Percentiles rank a stretch among this genome's conserved stretches.
Conservation (phyloP, 64 coral and sea anemone species). For the Pocillopora verrucosa region DNA sequence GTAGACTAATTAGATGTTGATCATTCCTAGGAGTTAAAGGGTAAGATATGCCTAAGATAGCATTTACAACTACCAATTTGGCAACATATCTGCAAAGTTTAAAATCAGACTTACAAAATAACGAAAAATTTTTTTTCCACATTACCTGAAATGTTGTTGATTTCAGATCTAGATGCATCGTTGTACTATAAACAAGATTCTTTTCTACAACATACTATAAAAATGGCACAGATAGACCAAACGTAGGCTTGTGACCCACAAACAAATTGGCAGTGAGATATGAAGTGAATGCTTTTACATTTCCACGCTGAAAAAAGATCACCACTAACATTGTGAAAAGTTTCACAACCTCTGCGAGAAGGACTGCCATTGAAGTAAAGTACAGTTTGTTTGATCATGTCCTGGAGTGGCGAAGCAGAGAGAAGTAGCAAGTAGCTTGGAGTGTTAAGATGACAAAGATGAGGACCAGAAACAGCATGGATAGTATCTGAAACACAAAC, state of each 20-base stretch:
- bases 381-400: slow-evolving; percentile 62
- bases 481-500: not conserved
- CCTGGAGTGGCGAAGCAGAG: slow-evolving; percentile 60
- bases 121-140: no score
- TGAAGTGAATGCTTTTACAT: slow-evolving; percentile 9
- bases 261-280: slow-evolving; percentile 51
- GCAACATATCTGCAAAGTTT: no score
- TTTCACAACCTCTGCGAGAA: slow-evolving; percentile 47
- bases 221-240: slow-evolving; percentile 46
- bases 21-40: no score
- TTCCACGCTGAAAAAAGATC: slow-evolving; percentile 52
- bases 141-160: slow-evolving; percentile 72
- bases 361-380: slow-evolving; percentile 60
- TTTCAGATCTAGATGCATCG: slow-evolving; percentile 56
- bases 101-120: no score
- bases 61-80: no score
- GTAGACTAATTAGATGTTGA: no score
- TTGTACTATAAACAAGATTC: slow-evolving; percentile 69
- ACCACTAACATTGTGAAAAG: slow-evolving; percentile 39
- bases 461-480: slow-evolving; percentile 4
- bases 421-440: slow-evolving; percentile 62
- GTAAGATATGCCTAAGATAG: no score
- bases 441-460: slow-evolving; percentile 36
- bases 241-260: slow-evolving; percentile 25
- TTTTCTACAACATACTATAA: slow-evolving; percentile 65